Evolutionary conservation across 35 echinoderm and acorn worm genomes (phyloP), one percentile per base, ranked within the genome.

Genomic region (Ptychodera flava): DNA sequence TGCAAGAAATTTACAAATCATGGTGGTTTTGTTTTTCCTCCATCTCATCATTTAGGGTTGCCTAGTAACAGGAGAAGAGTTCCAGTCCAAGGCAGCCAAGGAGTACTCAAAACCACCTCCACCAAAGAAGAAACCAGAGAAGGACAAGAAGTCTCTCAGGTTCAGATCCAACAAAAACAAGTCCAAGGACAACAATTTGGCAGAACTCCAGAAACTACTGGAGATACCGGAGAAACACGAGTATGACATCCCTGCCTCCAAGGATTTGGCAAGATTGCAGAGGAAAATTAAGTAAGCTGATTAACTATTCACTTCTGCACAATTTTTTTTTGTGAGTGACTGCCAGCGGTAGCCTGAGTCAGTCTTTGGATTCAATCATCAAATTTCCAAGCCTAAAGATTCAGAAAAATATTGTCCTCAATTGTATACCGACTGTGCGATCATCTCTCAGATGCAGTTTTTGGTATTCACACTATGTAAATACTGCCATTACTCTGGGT

Each of bases 261-360:
- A 85, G 78, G 96, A 99, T 32, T 80, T 94, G 1, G 75, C 81
- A 77, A 89, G 78, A 79, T 83, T 94, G 1, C 76, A 22, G 12
- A 94, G 93, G 76, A 99, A 90, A 86, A 79, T 88, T 77, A 99
- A 87, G 96, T 99, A 78, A n/a, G 78, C 36, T n/a, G n/a, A n/a
- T n/a, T n/a, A n/a, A n/a, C n/a, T n/a, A 36, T 76, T 29, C 35
- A 28, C 27, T 0, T 30, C 16, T 34, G 32, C 16, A 22, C 0
- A 82, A 16, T 33, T 16, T n/a, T 38, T 28, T 76, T 33, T 27
- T 85, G 35, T 76, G 28, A 16, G 15, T 27, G 16, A 28, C 32
- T 37, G 27, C 83, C 27, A 33, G 27, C 83, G 16, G 33, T 0
- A 27, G 37, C 32, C 15, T 85, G 36, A 15, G 0, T 16, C 31